Evolutionary conservation across 2,113 vertebrate species (phyloP).

Genomic region (Paraplagusia blochii): DNA sequence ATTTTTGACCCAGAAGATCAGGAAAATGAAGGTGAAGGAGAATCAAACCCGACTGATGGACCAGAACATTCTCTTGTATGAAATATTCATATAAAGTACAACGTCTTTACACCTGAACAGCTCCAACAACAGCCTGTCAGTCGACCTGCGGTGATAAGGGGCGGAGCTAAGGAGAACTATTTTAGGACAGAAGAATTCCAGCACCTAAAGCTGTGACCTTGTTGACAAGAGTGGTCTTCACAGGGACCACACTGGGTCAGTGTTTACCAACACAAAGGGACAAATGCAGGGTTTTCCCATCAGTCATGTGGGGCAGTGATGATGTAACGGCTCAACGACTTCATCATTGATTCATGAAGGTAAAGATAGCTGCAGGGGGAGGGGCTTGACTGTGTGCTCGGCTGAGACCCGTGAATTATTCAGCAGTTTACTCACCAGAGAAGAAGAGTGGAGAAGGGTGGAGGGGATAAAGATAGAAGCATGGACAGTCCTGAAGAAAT

Average conservation of each 20-base stretch:
- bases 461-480: conserved; percentile 59
- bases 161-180: conserved; percentile 3
- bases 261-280: conserved; percentile 7
- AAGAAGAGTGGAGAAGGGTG: conserved; percentile 20
- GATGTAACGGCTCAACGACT: neutral
- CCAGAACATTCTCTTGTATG: no score
- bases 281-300: neutral
- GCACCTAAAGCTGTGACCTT: conserved; percentile 6
- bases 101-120: no score
- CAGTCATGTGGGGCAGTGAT: neutral
- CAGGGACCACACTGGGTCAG: neutral
- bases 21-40: no score
- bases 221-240: conserved; percentile 6
- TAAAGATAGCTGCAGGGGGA: conserved; percentile 3
- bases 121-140: no score
- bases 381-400: no score
- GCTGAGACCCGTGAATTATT: conserved; percentile 54
- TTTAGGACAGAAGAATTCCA: conserved; percentile 27
- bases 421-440: conserved; percentile 36
- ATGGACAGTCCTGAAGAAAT: conserved; percentile 10
- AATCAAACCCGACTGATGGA: no score
- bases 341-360: conserved; percentile 31
- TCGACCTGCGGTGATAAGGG: neutral
- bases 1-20: no score
- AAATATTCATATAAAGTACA: conserved; percentile 13